Base-by-base conservation (phyloP, 1,140 invertebrate genomes). In the Mya arenaria region DNA sequence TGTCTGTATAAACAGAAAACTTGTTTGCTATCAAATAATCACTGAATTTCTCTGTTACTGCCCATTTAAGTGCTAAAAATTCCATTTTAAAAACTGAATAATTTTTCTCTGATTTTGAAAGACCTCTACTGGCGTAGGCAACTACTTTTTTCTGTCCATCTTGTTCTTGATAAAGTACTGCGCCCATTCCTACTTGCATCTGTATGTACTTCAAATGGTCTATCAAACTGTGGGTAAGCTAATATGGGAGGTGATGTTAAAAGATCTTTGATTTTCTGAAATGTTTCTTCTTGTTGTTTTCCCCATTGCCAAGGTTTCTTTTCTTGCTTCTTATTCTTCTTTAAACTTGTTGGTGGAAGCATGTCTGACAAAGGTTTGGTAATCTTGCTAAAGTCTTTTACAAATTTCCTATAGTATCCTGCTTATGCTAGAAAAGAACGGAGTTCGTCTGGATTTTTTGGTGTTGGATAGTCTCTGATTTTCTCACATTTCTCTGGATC, bases 401-500 rank as follows among this genome's bases (percentile, higher is more conserved):
- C 44, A 73, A 56, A 58, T 56, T 32, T 73, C 30, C 69, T 55
- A 30, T 73, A 55, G n/a, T 55, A 55, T 1, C 44, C 44, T 23
- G 4, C 25, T 17, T 48, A 28, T 32, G 44, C 41, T 6, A 73
- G 36, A 34, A 73, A 73, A 28, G 44, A 56, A 15, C 28, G 23
- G 17, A 73, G 30, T 73, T 73, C 69, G 56, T 56, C 0, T 30
- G 19, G 23, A 73, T 77, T 62, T 34, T 30, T 79, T 28, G 81
- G 84, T 34, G 30, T 41, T 25, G 44, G 66, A 39, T 65, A 72
- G 2, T 83, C 37, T 68, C 68, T 52, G 86, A 94, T 92, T 1
- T 91, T 88, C 23, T 82, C 52, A 23, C 92, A 78, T 80, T 94
- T 94, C 6, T 88, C 87, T 1, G 92, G 92, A 84, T 93, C 90